Percentiles rank a stretch among this genome's conserved stretches.
These are phyloP conservation scores for Callionymus lyra DNA, from an alignment of 2,113 vertebrate species.

Conservation along the genomic window DNA sequence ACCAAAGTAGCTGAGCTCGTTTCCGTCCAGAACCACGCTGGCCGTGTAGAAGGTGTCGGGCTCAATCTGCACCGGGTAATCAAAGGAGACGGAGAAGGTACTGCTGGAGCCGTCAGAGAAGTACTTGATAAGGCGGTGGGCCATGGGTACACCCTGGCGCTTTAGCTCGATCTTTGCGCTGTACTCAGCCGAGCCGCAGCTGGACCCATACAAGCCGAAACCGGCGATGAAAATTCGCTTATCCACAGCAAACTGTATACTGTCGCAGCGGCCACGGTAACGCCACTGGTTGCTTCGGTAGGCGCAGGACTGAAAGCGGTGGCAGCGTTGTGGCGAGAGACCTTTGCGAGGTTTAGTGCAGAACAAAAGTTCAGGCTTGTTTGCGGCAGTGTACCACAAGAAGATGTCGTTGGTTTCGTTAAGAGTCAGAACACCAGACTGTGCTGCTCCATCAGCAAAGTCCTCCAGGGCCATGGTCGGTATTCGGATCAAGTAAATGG, in stretches of 20 bases:
- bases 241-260: constrained; percentile 95
- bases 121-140: constrained; percentile 92
- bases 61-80: constrained; percentile 94
- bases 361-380: constrained; percentile 89
- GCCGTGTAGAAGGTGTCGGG: constrained; percentile 96
- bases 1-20: constrained; percentile 93
- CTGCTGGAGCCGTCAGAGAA: constrained; percentile 96
- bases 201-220: constrained; percentile 92
- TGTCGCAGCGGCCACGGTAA: constrained; percentile 91
- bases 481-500: constrained; percentile 88
- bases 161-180: constrained; percentile 95
- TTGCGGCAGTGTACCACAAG: constrained; percentile 94
- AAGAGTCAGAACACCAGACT: constrained; percentile 89
- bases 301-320: constrained; percentile 95
- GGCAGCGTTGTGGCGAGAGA: constrained; percentile 85
- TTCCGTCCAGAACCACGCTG: constrained; percentile 92
- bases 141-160: constrained; percentile 83
- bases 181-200: constrained; percentile 93
- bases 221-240: constrained; percentile 92
- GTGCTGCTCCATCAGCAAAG: constrained; percentile 91
- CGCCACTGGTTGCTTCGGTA: constrained; percentile 98
- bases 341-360: constrained; percentile 83
- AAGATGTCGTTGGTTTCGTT: constrained; percentile 97
- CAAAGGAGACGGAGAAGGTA: constrained; percentile 94
- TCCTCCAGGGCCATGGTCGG: constrained; percentile 93